Evolutionary conservation across 2,113 vertebrate genomes (phyloP), one percentile per base, ranked within the genome.

Genomic region (Cyprinodon tularosa): DNA sequence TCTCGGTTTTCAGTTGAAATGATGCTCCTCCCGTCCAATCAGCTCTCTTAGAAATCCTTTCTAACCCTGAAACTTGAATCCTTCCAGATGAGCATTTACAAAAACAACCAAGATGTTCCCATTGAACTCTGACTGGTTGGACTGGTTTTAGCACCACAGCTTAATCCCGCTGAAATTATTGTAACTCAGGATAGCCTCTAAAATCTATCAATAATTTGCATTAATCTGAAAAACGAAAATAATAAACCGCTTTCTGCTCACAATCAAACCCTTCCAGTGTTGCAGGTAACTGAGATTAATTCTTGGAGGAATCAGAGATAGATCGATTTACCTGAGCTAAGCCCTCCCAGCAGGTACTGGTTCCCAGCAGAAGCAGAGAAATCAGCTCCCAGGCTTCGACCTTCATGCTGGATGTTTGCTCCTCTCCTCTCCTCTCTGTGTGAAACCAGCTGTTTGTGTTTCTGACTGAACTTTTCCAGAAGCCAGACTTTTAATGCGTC

Each of bases 371-470:
- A 57, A 48, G 0, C 68, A 90, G 47, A 2, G n/a, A 63, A 59
- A 75, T 13, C 53, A 88, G 72, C 5, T 13, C 63, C 63, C 68
- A 29, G n/a, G 81, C 2, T 4, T 68, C 4, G 10, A 17, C 14
- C 53, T 85, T 90, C 88, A 91, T 88, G 13, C 1, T 78, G 70
- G 20, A 29, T 15, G 14, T 48, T 14, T 53, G 48, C 22, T 11
- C 50, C 29, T 38, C 75, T 78, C 22, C 73, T 72, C 62, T 66
- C 57, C 44, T 45, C 44, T 45, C 42, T 6, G 44, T 6, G 9
- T 45, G 9, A 48, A 10, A 67, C 12, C 53, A 60, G 40, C 38
- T 22, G 44, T 9, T 29, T 64, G 42, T 4, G 12, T 66, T 47
- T 44, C n/a, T 13, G 12, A 22, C 42, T 36, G 8, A 4, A 68